phyloP scores from a whole-genome alignment of 2,113 vertebrate species.

The Ceyx margarethae region DNA sequence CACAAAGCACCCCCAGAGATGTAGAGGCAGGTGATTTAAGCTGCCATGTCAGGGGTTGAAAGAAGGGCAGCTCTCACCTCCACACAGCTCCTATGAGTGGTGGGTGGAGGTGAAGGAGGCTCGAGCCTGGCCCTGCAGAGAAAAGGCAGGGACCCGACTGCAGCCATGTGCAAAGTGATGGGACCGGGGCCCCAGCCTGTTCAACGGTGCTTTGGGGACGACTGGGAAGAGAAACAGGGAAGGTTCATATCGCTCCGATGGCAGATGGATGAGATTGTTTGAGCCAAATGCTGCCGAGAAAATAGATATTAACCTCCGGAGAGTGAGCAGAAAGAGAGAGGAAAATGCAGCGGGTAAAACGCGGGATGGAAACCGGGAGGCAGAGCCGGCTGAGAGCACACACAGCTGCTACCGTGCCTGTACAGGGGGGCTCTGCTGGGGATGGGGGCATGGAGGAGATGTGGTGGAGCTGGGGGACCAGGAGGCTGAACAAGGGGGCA shows the following conservation, averaged over 20 bases:
- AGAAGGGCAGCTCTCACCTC: background rate
- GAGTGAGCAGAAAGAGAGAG: background rate
- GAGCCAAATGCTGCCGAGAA: slow-evolving; percentile 20
- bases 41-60: background rate
- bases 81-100: background rate
- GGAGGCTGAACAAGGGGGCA: accelerated
- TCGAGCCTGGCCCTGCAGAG: background rate
- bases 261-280: background rate
- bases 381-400: background rate
- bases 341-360: background rate
- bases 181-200: accelerated
- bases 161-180: background rate
- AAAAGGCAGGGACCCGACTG: background rate
- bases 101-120: background rate
- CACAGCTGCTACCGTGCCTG: accelerated
- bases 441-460: accelerated
- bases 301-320: slow-evolving; percentile 18
- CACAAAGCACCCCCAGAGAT: background rate
- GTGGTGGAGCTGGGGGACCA: background rate
- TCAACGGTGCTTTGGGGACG: background rate
- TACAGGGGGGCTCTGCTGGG: background rate
- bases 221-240: background rate
- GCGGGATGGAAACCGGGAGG: background rate
- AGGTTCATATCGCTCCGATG: background rate
- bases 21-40: background rate